These are phyloP conservation scores for Lasioglossum zephyrum DNA, from an alignment of 2,888 invertebrate species.

Conservation along the genomic window DNA sequence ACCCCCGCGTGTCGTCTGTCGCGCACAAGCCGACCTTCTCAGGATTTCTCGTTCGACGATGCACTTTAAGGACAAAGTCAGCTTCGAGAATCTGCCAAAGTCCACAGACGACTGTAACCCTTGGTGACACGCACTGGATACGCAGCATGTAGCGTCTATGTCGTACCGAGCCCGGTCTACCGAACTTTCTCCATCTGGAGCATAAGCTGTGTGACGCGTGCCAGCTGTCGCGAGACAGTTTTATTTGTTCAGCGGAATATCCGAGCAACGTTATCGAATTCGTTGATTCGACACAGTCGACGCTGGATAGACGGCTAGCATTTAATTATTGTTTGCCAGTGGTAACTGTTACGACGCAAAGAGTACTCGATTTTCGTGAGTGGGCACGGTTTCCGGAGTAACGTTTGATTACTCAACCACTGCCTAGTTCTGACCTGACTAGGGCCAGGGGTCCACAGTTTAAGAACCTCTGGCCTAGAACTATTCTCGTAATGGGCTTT, in stretches of 20 bases:
- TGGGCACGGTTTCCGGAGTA: conserved; percentile 6
- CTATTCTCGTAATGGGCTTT: not conserved
- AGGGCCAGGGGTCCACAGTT: too few relatives aligned
- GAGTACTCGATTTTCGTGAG: not conserved
- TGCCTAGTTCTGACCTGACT: too few relatives aligned
- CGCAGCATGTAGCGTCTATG: conserved; percentile 1
- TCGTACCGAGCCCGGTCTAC: not conserved
- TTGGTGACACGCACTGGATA: conserved; percentile 19
- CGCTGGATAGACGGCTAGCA: not conserved
- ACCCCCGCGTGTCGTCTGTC: not conserved
- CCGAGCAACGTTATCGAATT: conserved; percentile 38
- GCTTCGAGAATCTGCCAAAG: not conserved
- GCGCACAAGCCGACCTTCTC: not conserved
- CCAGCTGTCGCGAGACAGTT: conserved; percentile 34
- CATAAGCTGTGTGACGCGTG: conserved; percentile 32
- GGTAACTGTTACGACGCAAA: conserved; percentile 13
- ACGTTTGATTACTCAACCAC: not conserved
- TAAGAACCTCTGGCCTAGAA: not conserved
- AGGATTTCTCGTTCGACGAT: not conserved
- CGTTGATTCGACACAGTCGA: conserved; percentile 26
- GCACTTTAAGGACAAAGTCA: not conserved
- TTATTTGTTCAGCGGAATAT: conserved; percentile 48
- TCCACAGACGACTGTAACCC: conserved; percentile 8
- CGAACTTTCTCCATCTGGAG: conserved; percentile 46
- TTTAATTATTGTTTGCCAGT: conserved; percentile 18